phyloP scores from a whole-genome alignment of 2,888 invertebrate species.

The Andrena chrysosceles region DNA sequence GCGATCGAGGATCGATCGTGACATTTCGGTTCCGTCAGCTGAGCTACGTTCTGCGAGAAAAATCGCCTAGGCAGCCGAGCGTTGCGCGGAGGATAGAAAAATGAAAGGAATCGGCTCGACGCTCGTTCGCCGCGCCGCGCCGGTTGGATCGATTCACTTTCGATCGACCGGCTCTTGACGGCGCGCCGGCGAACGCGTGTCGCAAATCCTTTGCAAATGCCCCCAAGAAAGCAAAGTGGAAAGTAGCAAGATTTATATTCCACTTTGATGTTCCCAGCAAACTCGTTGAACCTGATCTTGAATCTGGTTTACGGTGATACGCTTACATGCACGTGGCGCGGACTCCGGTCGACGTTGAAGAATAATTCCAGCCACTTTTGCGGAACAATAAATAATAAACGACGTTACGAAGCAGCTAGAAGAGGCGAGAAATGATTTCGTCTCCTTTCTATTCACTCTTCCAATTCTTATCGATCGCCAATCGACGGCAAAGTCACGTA shows the following conservation, averaged over 20 bases:
- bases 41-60: background rate
- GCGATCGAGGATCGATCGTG: constrained; percentile 17
- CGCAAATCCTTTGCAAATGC: constrained; percentile 54
- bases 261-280: constrained; percentile 61
- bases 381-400: constrained; percentile 59
- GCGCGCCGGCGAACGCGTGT: constrained; percentile 26
- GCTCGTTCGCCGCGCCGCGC: constrained; percentile 4
- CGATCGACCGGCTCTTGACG: constrained; percentile 29
- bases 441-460: background rate
- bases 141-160: constrained; percentile 43
- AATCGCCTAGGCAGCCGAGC: background rate
- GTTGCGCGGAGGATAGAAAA: background rate
- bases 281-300: constrained; percentile 62
- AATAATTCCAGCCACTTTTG: constrained; percentile 52
- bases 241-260: constrained; percentile 58
- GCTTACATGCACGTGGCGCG: constrained; percentile 34
- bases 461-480: background rate
- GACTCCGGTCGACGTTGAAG: constrained; percentile 18
- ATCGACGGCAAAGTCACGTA: background rate
- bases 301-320: constrained; percentile 61
- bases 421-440: constrained; percentile 21
- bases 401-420: constrained; percentile 34
- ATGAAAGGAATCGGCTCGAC: background rate
- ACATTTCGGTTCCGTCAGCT: constrained; percentile 9
- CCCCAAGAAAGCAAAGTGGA: constrained; percentile 58